Evolutionary conservation across 2,888 invertebrate species (phyloP).

Genomic region (Stratiomys singularior): DNA sequence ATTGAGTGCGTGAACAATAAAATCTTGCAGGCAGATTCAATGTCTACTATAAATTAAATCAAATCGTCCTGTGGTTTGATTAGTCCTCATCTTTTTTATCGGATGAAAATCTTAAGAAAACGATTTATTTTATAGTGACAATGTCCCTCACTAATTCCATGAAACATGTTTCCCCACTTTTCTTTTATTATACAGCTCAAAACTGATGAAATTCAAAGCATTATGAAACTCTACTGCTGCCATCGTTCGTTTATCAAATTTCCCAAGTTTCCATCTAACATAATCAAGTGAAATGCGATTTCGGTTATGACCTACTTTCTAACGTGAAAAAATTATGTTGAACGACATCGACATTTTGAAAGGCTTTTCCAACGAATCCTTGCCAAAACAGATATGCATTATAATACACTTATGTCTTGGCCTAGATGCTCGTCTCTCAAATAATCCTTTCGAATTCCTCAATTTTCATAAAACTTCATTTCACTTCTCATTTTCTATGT

Average conservation of each 20-base stretch:
- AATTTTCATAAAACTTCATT: slow-evolving; percentile 30
- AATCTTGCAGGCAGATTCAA: too few species aligned
- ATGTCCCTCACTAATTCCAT: too few species aligned
- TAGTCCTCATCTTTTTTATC: too few species aligned
- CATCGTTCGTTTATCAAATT: not conserved
- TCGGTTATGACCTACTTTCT: not conserved
- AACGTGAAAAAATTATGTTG: not conserved
- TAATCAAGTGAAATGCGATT: not conserved
- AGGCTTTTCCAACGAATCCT: not conserved
- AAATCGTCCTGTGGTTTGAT: too few species aligned
- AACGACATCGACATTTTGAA: not conserved
- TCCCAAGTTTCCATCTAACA: not conserved
- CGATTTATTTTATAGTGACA: too few species aligned
- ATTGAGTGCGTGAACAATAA: too few species aligned
- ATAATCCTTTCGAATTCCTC: slow-evolving; percentile 23
- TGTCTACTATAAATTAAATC: too few species aligned
- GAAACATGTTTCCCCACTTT: too few species aligned
- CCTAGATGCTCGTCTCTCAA: not conserved
- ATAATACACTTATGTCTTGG: not conserved
- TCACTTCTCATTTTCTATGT: not conserved
- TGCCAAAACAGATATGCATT: slow-evolving; percentile 10
- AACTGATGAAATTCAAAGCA: not conserved
- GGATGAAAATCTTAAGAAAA: too few species aligned
- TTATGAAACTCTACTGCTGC: not conserved
- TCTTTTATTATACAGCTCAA: too few species aligned